These are phyloP conservation scores for Xerus inauris DNA, from an alignment of 2,113 vertebrate genomes.

Conservation along the genomic window DNA sequence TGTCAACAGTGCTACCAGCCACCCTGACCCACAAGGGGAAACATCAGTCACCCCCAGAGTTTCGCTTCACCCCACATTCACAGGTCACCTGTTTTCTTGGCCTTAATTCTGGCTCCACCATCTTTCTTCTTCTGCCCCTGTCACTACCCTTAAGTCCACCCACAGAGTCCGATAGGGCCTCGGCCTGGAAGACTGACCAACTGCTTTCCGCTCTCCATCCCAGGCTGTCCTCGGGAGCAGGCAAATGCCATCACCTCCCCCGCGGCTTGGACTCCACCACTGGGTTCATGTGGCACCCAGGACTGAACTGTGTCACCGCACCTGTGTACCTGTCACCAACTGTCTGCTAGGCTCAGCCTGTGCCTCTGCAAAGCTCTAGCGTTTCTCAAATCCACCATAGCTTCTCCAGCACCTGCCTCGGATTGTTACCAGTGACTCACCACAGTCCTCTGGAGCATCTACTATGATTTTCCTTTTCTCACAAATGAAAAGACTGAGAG, in stretches of 20 bases:
- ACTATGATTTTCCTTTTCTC: not conserved
- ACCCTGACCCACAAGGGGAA: not conserved
- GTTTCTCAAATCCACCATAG: not conserved
- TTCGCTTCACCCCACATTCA: not conserved
- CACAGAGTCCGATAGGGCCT: not conserved
- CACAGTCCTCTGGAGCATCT: not conserved
- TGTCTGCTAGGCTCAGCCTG: not conserved
- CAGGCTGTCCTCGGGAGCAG: accelerated
- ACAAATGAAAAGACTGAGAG: not conserved
- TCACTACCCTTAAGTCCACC: not conserved
- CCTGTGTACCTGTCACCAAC: accelerated
- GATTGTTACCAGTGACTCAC: not conserved
- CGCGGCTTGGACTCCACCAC: not conserved
- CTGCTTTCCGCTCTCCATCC: accelerated
- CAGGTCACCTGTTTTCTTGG: not conserved
- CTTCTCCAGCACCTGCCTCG: not conserved
- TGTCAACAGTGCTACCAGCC: not conserved
- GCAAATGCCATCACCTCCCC: accelerated
- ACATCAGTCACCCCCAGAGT: not conserved
- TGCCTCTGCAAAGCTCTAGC: not conserved
- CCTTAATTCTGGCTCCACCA: not conserved
- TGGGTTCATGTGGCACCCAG: not conserved
- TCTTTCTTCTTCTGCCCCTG: not conserved
- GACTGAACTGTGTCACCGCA: not conserved
- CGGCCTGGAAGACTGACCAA: accelerated